Evolutionary conservation across 2,888 invertebrate species (phyloP), one percentile per base, ranked within the genome.

Genomic region (Euphydryas editha): DNA sequence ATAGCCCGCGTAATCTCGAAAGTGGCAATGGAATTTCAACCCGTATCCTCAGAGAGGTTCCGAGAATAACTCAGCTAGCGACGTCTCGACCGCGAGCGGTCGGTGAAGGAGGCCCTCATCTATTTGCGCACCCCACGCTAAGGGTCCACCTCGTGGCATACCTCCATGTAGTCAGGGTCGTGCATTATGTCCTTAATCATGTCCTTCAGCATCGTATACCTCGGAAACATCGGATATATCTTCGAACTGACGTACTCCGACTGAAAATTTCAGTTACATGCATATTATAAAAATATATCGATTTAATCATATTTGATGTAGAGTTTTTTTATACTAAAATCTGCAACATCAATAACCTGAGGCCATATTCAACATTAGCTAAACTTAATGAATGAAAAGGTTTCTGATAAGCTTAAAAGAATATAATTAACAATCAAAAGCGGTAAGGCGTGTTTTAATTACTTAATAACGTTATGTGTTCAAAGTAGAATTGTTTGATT

Each of bases 181-280:
- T 98, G 96, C 95, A 98, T 96, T 78, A 98, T 97, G 81, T 97
- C 97, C 93, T 98, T 98, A 81, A 99, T 98, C 98, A 99, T 98
- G 86, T 98, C 98, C 90, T 99, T 99, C 75, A 99, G 95, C 95
- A 98, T 97, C 69, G 97, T 96, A 94, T 99, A 99, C 59, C 99
- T 95, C 36, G 98, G 97, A 82, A 98, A 96, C 90, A 98, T 97
- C 72, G 98, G 98, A 87, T 98, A 98, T 81, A 97, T 94, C 92
- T 98, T 98, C 64, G 98, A 96, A 85, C 96, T 96, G 80, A 96
- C 96, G 92, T 98, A 99, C 81, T 98, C 98, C 74, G 95, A 94
- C 97, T 97, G 94, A 62, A 65, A 70, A 77, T 4, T 17, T 30
- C 30, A 54, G n/a, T 17, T 17, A 24, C 3, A 3, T 17, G 17